Percentiles rank a stretch among this genome's conserved stretches.
Evolutionary conservation across 2,797 vertebrate species (phyloP).

Genomic region (Pipistrellus pygmaeus): DNA sequence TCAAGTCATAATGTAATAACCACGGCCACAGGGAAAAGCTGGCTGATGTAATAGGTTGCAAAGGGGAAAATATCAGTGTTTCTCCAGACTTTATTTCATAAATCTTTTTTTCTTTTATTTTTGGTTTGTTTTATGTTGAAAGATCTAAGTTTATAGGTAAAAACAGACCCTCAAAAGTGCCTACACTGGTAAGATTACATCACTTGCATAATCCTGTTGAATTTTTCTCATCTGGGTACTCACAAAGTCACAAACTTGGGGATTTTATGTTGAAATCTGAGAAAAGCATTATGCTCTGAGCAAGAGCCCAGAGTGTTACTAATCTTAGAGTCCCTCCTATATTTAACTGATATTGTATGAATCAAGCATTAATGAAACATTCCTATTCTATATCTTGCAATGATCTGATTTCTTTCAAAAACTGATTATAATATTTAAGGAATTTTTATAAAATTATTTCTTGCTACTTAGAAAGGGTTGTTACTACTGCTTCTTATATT

Average conservation of each 20-base stretch:
- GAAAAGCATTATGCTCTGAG: neutral
- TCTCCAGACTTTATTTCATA: slow-evolving; percentile 33
- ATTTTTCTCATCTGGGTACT: neutral
- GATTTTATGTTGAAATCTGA: slow-evolving; percentile 42
- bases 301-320: neutral
- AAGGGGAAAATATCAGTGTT: slow-evolving; percentile 34
- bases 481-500: neutral
- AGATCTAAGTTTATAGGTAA: neutral
- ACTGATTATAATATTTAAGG: neutral
- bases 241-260: neutral
- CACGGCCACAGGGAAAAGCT: slow-evolving; percentile 56
- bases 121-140: neutral
- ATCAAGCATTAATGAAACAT: neutral
- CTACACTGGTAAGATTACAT: neutral
- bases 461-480: neutral
- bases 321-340: neutral
- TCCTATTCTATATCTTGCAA: neutral
- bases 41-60: slow-evolving; percentile 51
- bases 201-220: neutral
- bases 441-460: neutral
- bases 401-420: slow-evolving; percentile 34
- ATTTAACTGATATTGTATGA: neutral
- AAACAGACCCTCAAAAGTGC: neutral
- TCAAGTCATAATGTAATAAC: slow-evolving; percentile 77
- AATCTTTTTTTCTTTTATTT: neutral